Base-by-base conservation (phyloP, 2,888 invertebrate species). In the Meliscaeva auricollis region DNA sequence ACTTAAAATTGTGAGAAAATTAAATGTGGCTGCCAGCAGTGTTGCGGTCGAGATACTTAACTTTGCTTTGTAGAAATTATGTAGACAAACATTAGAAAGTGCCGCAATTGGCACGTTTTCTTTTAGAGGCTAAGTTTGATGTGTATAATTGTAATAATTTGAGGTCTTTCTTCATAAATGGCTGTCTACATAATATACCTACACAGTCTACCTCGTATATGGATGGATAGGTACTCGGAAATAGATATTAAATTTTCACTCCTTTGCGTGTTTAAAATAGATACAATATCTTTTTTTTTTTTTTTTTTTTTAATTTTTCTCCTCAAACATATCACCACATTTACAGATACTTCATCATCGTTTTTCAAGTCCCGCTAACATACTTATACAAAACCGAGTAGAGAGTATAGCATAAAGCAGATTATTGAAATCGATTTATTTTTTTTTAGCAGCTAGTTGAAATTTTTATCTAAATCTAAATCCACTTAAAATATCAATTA, bases 401-500 rank as follows among this genome's bases (percentile, higher is more conserved):
- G n/a, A n/a, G n/a, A n/a, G n/a, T n/a, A n/a, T n/a, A n/a, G n/a
- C n/a, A n/a, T 38, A 38, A 13, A 20, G 17, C 15, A 50, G 50
- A 4, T 41, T 64, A 79, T 82, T 78, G 58, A 66, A 70, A 82
- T 77, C 68, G 17, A 77, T 77, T 82, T 38, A 9, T 38, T 66
- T 30, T 30, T 26, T 35, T n/a, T 52, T 60, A 41, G 30, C 38
- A 46, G 30, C 44, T 64, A 64, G 64, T 64, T 64, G 64, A 64
- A 64, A 46, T 56, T 70, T 83, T 70, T 73, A 85, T 85, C 80
- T 80, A 48, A 68, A 85, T 85, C 81, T 73, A 77, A 81, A 85
- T 80, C 81, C 85, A 85, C 85, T 85, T 85, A 85, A 85, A 85
- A 85, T 73, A 76, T 85, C 85, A 85, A 85, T 85, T 85, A 85